These are phyloP conservation scores for Sepioteuthis lessoniana DNA, from an alignment of 2,888 invertebrate genomes.

Conservation along the genomic window DNA sequence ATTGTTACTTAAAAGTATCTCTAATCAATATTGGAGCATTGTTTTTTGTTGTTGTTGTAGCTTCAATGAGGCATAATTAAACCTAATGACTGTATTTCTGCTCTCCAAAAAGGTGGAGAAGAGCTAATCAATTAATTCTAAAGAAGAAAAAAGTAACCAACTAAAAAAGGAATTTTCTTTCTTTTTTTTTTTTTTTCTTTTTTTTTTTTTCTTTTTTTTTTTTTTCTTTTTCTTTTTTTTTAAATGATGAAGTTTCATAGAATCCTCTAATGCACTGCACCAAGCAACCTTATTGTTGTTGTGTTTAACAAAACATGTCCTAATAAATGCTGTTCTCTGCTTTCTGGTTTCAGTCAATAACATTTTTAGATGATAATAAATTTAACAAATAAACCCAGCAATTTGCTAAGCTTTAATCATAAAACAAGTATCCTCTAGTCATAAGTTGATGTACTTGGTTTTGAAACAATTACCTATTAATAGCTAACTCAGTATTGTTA, in stretches of 20 bases:
- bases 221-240: not conserved
- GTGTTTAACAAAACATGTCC: not conserved
- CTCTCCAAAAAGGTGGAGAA: not conserved
- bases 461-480: not conserved
- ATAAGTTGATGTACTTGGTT: not conserved
- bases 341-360: not conserved
- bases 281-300: not conserved
- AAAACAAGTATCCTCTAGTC: not conserved
- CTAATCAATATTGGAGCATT: not conserved
- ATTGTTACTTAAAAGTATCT: not conserved
- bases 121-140: not conserved
- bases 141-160: not conserved
- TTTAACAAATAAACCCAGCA: not conserved
- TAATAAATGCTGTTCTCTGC: not conserved
- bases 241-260: not conserved
- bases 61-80: conserved; percentile 20
- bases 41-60: not conserved
- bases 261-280: not conserved
- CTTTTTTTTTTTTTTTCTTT: not conserved
- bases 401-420: not conserved
- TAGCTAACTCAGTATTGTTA: too few relatives aligned
- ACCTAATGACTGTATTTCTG: not conserved
- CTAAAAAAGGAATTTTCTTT: not conserved
- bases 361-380: not conserved
- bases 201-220: not conserved